Evolutionary conservation across 2,888 invertebrate genomes (phyloP), one percentile per base, ranked within the genome.

Genomic region (Drosophila koepferae): DNA sequence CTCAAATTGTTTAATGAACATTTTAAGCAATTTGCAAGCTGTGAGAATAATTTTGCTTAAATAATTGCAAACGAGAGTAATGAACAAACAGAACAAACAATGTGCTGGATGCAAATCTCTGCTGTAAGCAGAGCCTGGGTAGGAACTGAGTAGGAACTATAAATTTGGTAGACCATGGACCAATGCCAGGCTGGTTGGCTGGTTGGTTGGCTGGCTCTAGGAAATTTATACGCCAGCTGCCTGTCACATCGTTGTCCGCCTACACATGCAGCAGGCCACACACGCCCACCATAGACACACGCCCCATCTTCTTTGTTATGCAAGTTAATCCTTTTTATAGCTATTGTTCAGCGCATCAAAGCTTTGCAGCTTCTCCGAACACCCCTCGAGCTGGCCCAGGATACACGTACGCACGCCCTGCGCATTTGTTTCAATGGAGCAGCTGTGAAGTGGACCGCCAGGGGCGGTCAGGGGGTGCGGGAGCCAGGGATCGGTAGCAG

Each of bases 321-420:
- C 85, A 89, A 86, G 85, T 89, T 86, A 86, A 85, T 85, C 89
- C 85, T 85, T 85, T 85, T 85, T 85, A 85, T 85, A 87, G 89
- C 89, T 80, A 85, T 85, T 85, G 85, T 85, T 85, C 90, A 80
- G 88, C 86, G 80, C 85, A 89, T 85, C 85, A 85, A 87, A 79
- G 80, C 82, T 59, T 54, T 65, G 63, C 81, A 67, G 49, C 71
- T 63, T 51, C 72, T 51, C 71, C 49, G 38, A 18, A 10, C 28
- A 1, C 31, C 46, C 43, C 34, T 14, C 20, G 9, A 18, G 36
- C 20, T 44, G 34, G 46, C 44, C 23, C 38, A 36, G 61, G 55
- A 54, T 55, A 64, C 58, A 86, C 79, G 82, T 81, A 77, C 76
- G 82, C 84, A 77, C 72, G 77, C 74, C 82, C 66, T 40, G 64